Evolutionary conservation across 2,113 vertebrate species (phyloP).

Genomic region (Litocranius walleri): DNA sequence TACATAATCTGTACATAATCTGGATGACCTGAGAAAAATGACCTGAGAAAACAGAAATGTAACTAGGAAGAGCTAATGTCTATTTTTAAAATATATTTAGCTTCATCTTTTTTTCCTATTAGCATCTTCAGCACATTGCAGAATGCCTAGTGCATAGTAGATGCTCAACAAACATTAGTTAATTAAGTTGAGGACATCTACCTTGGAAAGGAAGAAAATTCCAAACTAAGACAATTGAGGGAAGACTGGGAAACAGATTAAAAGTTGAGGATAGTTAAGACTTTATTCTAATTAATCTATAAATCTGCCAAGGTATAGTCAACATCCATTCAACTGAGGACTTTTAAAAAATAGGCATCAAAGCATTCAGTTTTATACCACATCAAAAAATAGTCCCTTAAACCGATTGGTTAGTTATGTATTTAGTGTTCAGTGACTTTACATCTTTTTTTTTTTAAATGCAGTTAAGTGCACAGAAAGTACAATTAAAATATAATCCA

Average conservation of each 20-base stretch:
- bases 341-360: not conserved
- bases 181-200: slow-evolving; percentile 25
- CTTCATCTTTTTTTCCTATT: not conserved
- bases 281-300: slow-evolving; percentile 39
- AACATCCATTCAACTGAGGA: not conserved
- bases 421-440: not conserved
- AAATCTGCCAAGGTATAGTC: not conserved
- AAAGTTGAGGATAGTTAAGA: not conserved
- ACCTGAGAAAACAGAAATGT: not conserved
- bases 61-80: not conserved
- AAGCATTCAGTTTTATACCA: slow-evolving; percentile 16
- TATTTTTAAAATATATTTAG: not conserved
- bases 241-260: slow-evolving; percentile 8
- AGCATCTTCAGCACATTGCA: slow-evolving; percentile 20
- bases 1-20: not conserved
- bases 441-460: slow-evolving; percentile 4
- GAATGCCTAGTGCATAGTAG: not conserved
- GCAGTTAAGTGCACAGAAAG: not conserved
- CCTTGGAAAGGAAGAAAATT: slow-evolving; percentile 39
- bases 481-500: slow-evolving; percentile 23
- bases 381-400: slow-evolving; percentile 15
- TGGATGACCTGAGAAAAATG: slow-evolving; percentile 1
- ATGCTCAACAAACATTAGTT: slow-evolving; percentile 29
- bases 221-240: slow-evolving; percentile 5
- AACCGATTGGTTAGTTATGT: not conserved